These are phyloP conservation scores for Phainopepla nitens DNA, from an alignment of 2,113 vertebrate species.

Conservation along the genomic window DNA sequence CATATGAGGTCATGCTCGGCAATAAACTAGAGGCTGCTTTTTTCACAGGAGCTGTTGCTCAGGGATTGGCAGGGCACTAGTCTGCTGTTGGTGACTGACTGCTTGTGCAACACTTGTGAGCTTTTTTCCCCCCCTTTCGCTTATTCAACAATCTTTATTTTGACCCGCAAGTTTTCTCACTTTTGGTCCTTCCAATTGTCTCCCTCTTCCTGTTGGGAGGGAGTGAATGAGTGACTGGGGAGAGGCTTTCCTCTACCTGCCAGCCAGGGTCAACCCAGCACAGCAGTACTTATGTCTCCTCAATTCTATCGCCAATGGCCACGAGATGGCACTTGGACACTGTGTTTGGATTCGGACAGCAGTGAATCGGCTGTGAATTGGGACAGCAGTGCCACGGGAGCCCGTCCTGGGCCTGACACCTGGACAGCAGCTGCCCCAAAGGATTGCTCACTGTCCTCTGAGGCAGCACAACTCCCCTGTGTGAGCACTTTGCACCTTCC, in stretches of 20 bases:
- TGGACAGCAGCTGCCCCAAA: not conserved
- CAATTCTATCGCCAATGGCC: not conserved
- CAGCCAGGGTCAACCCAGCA: not conserved
- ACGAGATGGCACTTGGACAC: conserved; percentile 58
- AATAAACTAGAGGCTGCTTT: not conserved
- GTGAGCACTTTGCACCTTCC: not conserved
- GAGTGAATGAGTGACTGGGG: accelerated
- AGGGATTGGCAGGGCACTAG: not conserved
- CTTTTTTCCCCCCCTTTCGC: accelerated
- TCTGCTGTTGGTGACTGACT: not conserved
- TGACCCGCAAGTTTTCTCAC: not conserved
- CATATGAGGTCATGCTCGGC: accelerated
- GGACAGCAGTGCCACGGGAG: not conserved
- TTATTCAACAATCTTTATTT: not conserved
- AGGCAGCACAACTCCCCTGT: not conserved
- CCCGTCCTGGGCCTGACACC: not conserved
- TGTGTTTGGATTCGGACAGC: not conserved
- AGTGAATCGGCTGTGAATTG: too few relatives aligned
- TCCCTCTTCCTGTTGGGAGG: not conserved
- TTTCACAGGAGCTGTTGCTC: not conserved
- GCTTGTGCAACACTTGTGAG: not conserved
- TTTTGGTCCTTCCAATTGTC: not conserved
- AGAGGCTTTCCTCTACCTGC: not conserved
- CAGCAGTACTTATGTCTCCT: accelerated
- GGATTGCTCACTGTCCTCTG: not conserved